A percentile compares a stretch with the other conserved stretches of the same genome.
Evolutionary conservation across 1,140 invertebrate genomes (phyloP).

Genomic region (Solenopsis fugax): DNA sequence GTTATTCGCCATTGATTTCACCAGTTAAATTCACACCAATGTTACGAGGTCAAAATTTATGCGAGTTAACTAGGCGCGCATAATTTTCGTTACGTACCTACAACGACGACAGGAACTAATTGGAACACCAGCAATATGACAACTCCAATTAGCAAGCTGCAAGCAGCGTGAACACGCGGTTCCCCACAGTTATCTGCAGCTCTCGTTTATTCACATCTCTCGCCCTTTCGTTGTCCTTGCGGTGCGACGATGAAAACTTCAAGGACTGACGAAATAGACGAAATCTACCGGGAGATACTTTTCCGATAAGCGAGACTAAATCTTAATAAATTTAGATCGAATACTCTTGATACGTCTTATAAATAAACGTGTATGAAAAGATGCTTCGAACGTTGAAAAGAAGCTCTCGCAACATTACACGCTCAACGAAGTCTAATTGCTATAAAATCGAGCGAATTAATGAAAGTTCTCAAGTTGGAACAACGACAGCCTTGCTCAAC

Average conservation of each 20-base stretch:
- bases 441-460: constrained; percentile 43
- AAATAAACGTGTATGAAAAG: background rate
- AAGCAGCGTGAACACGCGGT: background rate
- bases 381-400: background rate
- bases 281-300: constrained; percentile 2
- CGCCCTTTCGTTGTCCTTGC: background rate
- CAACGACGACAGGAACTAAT: constrained; percentile 16
- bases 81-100: constrained; percentile 38
- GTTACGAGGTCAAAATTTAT: constrained; percentile 12
- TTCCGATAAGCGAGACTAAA: background rate
- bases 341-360: background rate
- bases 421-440: constrained; percentile 28
- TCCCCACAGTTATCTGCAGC: background rate
- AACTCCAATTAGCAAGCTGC: constrained; percentile 33
- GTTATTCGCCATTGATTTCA: constrained; percentile 20
- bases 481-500: background rate
- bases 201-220: constrained; percentile 8
- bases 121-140: constrained; percentile 31
- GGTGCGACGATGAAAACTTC: background rate
- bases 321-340: background rate
- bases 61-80: constrained; percentile 21
- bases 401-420: background rate
- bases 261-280: background rate
- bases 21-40: background rate
- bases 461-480: constrained; percentile 2